Conservation (phyloP, 2,113 vertebrate genomes). For the Tupaia tana region DNA sequence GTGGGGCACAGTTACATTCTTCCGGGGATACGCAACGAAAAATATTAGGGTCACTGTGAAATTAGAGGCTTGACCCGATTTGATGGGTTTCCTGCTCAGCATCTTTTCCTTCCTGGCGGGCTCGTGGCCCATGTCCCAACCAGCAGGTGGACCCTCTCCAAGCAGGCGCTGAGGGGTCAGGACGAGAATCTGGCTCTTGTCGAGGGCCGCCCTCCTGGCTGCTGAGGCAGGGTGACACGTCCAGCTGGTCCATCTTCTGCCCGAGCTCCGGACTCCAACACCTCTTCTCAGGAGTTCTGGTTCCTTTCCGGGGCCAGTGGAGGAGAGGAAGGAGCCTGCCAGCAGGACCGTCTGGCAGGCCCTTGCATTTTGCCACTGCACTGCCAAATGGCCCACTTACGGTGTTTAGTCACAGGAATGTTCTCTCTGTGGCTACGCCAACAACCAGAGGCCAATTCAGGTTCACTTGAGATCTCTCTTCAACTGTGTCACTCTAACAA, state of each 20-base stretch:
- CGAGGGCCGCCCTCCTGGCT: rapidly evolving
- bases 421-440: neutral
- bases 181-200: neutral
- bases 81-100: neutral
- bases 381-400: too few relatives aligned
- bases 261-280: neutral
- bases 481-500: neutral
- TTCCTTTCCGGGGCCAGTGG: neutral
- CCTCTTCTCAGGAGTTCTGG: neutral
- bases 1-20: neutral
- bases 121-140: neutral
- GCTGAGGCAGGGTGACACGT: neutral
- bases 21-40: neutral
- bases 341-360: too few relatives aligned
- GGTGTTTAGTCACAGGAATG: neutral
- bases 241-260: neutral
- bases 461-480: neutral
- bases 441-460: neutral
- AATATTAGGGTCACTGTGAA: neutral
- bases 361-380: too few relatives aligned
- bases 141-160: neutral
- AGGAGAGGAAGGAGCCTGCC: too few relatives aligned
- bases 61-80: neutral
- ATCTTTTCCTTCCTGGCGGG: too few relatives aligned
- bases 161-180: rapidly evolving